A percentile compares a stretch with the other conserved stretches of the same genome.
phyloP scores from a whole-genome alignment of 92 coral and sea anemone species.

The Siderastrea radians region DNA sequence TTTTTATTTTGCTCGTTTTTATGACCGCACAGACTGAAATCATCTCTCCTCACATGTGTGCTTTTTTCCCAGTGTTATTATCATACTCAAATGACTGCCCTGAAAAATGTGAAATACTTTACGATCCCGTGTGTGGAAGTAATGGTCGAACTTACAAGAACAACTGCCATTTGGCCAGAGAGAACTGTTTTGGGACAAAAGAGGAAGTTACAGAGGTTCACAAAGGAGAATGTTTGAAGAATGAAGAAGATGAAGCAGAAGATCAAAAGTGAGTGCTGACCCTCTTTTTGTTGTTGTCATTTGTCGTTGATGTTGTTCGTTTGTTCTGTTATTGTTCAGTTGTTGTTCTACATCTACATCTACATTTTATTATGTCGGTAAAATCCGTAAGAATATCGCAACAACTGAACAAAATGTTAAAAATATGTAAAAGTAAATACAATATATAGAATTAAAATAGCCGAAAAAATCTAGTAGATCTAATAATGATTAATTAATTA shows the following conservation, averaged over 20 bases:
- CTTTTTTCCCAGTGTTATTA: neutral
- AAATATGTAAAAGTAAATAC: too few relatives aligned
- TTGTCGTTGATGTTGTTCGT: too few relatives aligned
- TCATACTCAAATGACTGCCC: slow-evolving; percentile 21
- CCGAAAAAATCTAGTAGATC: too few relatives aligned
- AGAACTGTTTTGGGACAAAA: slow-evolving; percentile 25
- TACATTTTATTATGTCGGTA: too few relatives aligned
- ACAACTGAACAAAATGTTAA: too few relatives aligned
- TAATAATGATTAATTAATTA: too few relatives aligned
- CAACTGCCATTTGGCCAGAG: slow-evolving; percentile 1
- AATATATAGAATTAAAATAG: too few relatives aligned
- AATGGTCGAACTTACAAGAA: slow-evolving; percentile 41
- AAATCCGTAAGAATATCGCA: too few relatives aligned
- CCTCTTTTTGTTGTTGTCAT: neutral
- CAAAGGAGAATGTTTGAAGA: slow-evolving; percentile 39
- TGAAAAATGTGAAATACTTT: slow-evolving; percentile 21
- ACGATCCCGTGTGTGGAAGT: slow-evolving; percentile 41
- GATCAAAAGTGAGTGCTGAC: neutral
- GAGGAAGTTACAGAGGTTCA: slow-evolving; percentile 6
- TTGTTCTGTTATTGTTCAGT: too few relatives aligned
- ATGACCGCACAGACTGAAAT: neutral
- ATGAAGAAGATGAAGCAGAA: slow-evolving; percentile 14
- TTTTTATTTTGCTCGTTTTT: too few relatives aligned
- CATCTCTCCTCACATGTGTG: neutral
- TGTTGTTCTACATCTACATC: too few relatives aligned